Percentiles rank a stretch among this genome's conserved stretches.
Evolutionary conservation across 2,113 vertebrate genomes (phyloP).

Genomic region (Murina feae): DNA sequence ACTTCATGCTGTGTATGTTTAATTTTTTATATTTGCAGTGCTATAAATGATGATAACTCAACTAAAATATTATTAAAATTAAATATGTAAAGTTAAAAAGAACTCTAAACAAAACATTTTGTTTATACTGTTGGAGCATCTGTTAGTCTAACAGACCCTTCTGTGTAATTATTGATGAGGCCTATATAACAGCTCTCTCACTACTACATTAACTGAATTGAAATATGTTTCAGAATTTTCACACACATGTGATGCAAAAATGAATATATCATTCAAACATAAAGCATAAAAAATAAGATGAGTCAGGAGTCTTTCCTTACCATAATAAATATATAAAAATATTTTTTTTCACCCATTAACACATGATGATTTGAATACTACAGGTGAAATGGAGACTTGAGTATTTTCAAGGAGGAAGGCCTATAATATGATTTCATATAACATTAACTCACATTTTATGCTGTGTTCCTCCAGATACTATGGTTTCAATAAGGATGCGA

Average conservation of each 20-base stretch:
- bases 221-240: slow-evolving; percentile 65
- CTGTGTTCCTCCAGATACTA: neutral
- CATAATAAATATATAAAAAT: neutral
- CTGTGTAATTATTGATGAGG: slow-evolving; percentile 78
- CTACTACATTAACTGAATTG: slow-evolving; percentile 68
- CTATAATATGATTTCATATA: neutral
- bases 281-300: slow-evolving; percentile 10
- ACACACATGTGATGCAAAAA: slow-evolving; percentile 55
- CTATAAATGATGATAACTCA: slow-evolving; percentile 73
- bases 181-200: slow-evolving; percentile 68
- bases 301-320: neutral
- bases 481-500: neutral
- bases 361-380: neutral
- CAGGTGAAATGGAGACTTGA: neutral
- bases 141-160: slow-evolving; percentile 77
- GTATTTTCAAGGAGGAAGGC: neutral
- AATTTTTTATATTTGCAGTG: slow-evolving; percentile 68
- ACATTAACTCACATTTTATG: neutral
- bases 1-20: slow-evolving; percentile 71
- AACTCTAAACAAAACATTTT: slow-evolving; percentile 78
- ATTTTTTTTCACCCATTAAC: neutral
- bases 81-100: slow-evolving; percentile 78
- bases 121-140: slow-evolving; percentile 77
- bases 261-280: slow-evolving; percentile 46
- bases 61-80: slow-evolving; percentile 79